phyloP scores from a whole-genome alignment of 2,888 invertebrate species.

The Epsilonema sp. region DNA sequence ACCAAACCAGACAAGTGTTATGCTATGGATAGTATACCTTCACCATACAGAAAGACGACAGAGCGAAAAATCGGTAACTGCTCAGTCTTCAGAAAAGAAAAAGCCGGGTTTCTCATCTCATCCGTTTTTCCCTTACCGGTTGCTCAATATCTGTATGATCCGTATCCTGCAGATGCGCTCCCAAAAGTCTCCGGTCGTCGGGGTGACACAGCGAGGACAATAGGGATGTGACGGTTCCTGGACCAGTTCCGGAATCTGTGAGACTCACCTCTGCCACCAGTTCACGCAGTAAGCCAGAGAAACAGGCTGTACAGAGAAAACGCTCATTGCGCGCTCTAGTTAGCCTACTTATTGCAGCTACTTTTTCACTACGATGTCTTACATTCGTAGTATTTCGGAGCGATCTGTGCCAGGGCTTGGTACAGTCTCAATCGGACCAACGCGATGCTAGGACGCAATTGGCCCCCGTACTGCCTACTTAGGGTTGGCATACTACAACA shows the following conservation, averaged over 20 bases:
- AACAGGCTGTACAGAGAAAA: constrained; percentile 31
- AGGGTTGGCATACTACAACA: constrained; percentile 63
- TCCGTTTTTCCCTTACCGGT: too few relatives aligned
- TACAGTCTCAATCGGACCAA: constrained; percentile 66
- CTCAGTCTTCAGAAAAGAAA: too few relatives aligned
- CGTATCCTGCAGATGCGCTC: constrained; percentile 76
- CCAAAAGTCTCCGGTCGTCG: constrained; percentile 71
- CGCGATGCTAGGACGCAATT: constrained; percentile 16
- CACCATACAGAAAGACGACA: too few relatives aligned
- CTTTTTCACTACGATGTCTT: constrained; percentile 13
- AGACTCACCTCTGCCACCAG: constrained; percentile 79
- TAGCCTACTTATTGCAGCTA: not conserved
- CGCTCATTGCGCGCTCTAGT: not conserved
- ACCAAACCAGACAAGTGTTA: too few relatives aligned
- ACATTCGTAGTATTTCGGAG: constrained; percentile 59
- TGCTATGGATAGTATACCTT: too few relatives aligned
- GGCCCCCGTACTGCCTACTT: constrained; percentile 66
- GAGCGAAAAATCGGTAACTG: too few relatives aligned
- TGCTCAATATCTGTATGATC: constrained; percentile 91
- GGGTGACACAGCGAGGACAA: constrained; percentile 61
- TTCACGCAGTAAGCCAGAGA: constrained; percentile 67
- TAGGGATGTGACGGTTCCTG: constrained; percentile 65
- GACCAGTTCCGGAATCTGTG: constrained; percentile 64
- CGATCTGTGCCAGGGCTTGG: constrained; percentile 56
- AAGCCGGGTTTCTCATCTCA: too few relatives aligned